Base-by-base conservation (phyloP, 2,888 invertebrate species). In the Pheosia gnoma region DNA sequence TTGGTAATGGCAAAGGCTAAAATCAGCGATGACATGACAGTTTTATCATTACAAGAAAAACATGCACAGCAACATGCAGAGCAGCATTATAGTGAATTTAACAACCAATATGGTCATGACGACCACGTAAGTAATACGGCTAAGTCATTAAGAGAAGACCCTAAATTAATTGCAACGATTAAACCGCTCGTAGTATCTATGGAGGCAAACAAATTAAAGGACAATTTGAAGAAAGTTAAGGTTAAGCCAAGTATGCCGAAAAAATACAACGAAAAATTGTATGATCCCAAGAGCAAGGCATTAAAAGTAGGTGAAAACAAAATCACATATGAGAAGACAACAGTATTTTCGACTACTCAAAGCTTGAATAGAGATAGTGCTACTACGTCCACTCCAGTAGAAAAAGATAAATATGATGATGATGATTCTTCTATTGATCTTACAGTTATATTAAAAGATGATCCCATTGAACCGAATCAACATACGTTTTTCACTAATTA, bases 1-100 rank as follows among this genome's bases (percentile, higher is more conserved):
- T 72, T 94, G 41, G 94, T 94, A 3, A 94, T 94, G 91, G 94
- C 94, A 39, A 94, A 93, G 71, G 89, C 94, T 58, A 94, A 89
- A 82, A 83, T 93, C 39, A 90, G 90, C 68, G 88, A 94, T 65
- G 94, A 94, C 60, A 93, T 94, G 94, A 93, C 87, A 41, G 92
- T 93, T 56, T 79, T 94, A 66, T 93, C 94, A 5, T 78, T 94
- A 75, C 82, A 93, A 85, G 90, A 92, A 86, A 89, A 94, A 83
- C 86, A 91, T 79, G 89, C 90, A 37, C 90, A 94, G 79, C 89
- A 91, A 75, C 67, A 90, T 47, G 87, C 89, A 61, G 89, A 89
- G 75, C 83, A 87, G 65, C 80, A 83, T 57, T 78, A 77, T 52
- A 71, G 60, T 38, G 84, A 84, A 69, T 81, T 83, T 63, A 75